phyloP scores from a whole-genome alignment of 2,797 vertebrate genomes.

The Notoglanidium macrostoma region DNA sequence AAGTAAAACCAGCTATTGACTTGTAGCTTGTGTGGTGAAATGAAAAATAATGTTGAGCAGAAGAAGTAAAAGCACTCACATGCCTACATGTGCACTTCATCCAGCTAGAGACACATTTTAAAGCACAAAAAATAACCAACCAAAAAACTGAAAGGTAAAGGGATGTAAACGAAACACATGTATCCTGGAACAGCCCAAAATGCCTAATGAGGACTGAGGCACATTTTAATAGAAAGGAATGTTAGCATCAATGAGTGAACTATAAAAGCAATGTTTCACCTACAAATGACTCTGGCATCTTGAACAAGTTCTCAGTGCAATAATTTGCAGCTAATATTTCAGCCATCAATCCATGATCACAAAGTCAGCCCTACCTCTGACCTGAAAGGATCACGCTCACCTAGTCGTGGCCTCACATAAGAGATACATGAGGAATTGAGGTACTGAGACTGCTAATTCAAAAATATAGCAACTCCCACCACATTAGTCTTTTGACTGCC shows the following conservation, averaged over 20 bases:
- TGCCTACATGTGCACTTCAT: conserved; percentile 59
- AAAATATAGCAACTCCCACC: not conserved
- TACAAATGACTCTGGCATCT: conserved; percentile 58
- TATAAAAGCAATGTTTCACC: conserved; percentile 60
- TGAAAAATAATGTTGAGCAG: conserved; percentile 58
- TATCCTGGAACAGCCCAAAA: conserved; percentile 22
- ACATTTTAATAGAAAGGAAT: conserved; percentile 60
- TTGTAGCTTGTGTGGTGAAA: conserved; percentile 55
- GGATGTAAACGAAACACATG: conserved; percentile 34
- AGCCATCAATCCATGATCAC: not conserved
- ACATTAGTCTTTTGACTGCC: conserved; percentile 29
- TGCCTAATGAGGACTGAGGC: conserved; percentile 32
- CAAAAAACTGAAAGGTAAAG: not conserved
- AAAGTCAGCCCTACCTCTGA: conserved; percentile 36
- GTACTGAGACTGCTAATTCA: not conserved
- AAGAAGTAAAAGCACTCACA: conserved; percentile 38
- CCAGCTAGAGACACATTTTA: conserved; percentile 44
- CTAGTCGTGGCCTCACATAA: conserved; percentile 55
- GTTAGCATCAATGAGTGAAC: conserved; percentile 60
- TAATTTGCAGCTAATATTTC: conserved; percentile 11
- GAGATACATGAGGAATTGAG: not conserved
- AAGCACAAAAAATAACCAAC: not conserved
- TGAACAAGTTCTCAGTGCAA: not conserved
- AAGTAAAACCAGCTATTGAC: conserved; percentile 60
- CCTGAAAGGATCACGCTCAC: conserved; percentile 61